Percentiles rank a stretch among this genome's conserved stretches.
phyloP scores from a whole-genome alignment of 2,888 invertebrate genomes.

The Galeruca laticollis region DNA sequence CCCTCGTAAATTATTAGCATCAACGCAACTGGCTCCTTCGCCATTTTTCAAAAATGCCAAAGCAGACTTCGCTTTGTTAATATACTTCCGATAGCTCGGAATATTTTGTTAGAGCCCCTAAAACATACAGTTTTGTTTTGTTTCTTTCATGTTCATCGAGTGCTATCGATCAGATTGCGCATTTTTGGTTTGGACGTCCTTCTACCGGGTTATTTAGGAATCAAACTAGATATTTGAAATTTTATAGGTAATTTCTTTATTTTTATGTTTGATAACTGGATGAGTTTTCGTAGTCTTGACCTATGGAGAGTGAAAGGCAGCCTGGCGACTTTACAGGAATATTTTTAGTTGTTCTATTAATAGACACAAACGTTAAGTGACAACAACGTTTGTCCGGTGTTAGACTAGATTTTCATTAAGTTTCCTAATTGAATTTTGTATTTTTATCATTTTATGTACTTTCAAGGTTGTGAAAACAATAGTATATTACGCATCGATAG shows the following conservation, averaged over 20 bases:
- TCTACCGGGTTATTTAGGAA: neutral
- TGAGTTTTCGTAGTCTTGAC: slow-evolving; percentile 47
- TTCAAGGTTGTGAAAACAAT: too few relatives aligned
- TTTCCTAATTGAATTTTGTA: neutral
- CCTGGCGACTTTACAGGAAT: slow-evolving; percentile 44
- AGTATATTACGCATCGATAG: too few relatives aligned
- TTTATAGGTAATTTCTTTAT: neutral
- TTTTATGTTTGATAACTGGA: slow-evolving; percentile 20
- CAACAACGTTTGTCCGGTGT: neutral
- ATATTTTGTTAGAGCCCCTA: slow-evolving; percentile 3
- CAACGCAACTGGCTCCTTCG: too few relatives aligned
- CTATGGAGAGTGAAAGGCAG: slow-evolving; percentile 45
- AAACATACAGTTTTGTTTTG: slow-evolving; percentile 19
- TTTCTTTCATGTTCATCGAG: slow-evolving; percentile 24
- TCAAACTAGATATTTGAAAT: too few relatives aligned
- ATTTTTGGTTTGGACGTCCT: slow-evolving; percentile 26
- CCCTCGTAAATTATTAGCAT: too few relatives aligned
- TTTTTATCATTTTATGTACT: too few relatives aligned
- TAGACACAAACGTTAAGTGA: slow-evolving; percentile 22
- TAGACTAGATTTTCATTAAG: neutral
- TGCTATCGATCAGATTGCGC: slow-evolving; percentile 33
- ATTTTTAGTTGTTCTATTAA: slow-evolving; percentile 45
- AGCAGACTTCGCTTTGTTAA: too few relatives aligned
- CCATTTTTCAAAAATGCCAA: too few relatives aligned
- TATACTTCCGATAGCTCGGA: neutral